A percentile compares a stretch with the other conserved stretches of the same genome.
Conservation (phyloP, 2,888 invertebrate genomes). For the Scaptomyza parva region DNA sequence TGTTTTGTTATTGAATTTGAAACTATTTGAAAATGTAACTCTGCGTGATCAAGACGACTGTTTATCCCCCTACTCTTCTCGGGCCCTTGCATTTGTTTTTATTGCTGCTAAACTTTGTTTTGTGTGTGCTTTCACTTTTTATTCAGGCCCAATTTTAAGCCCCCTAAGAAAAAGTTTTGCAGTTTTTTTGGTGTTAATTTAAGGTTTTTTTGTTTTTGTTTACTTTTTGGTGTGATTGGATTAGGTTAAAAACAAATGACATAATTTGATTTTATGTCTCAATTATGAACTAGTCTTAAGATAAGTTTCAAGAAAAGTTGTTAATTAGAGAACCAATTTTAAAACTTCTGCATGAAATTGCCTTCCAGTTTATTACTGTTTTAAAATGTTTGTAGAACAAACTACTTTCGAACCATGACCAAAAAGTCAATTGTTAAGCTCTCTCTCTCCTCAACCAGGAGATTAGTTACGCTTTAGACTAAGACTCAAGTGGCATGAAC, state of each 20-base stretch:
- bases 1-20: conserved; percentile 19
- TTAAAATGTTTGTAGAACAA: conserved; percentile 38
- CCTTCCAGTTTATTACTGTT: neutral
- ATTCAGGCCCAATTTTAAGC: conserved; percentile 45
- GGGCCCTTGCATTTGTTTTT: conserved; percentile 36
- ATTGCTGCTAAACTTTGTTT: conserved; percentile 35
- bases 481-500: conserved; percentile 41
- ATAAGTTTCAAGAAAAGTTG: neutral
- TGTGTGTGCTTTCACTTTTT: conserved; percentile 67
- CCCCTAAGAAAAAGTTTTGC: conserved; percentile 19
- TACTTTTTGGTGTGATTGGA: conserved; percentile 30
- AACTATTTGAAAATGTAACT: conserved; percentile 38
- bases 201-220: conserved; percentile 34
- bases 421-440: conserved; percentile 51
- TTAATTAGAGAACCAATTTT: neutral
- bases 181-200: conserved; percentile 21
- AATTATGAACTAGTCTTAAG: conserved; percentile 4
- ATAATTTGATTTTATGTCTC: conserved; percentile 19
- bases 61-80: conserved; percentile 9
- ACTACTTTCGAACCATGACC: conserved; percentile 7
- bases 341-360: too few species aligned
- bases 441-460: conserved; percentile 39
- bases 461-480: conserved; percentile 50
- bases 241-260: conserved; percentile 17
- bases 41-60: conserved; percentile 33